Percentiles rank a stretch among this genome's conserved stretches.
These are phyloP conservation scores for Tinamus major DNA, from an alignment of 2,797 vertebrate species.

Conservation along the genomic window DNA sequence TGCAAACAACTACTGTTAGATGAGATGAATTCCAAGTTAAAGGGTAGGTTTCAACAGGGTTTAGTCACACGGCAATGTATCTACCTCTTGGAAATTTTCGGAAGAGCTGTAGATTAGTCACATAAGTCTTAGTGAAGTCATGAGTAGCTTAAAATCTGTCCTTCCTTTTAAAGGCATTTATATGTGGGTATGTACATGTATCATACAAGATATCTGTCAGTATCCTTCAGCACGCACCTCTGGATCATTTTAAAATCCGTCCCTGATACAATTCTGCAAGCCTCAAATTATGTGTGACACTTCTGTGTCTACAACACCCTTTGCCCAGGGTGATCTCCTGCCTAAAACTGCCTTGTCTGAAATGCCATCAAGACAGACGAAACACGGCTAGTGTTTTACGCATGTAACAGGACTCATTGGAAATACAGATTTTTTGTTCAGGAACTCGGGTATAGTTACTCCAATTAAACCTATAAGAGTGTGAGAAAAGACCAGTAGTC, in stretches of 20 bases:
- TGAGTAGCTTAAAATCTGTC: not conserved
- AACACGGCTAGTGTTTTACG: not conserved
- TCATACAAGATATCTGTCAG: not conserved
- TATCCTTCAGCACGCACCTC: not conserved
- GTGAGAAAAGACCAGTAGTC: not conserved
- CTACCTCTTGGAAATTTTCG: not conserved
- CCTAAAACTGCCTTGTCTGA: not conserved
- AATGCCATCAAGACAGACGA: not conserved
- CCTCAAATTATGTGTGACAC: not conserved
- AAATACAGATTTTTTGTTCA: not conserved
- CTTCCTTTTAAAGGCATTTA: not conserved
- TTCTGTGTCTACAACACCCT: not conserved
- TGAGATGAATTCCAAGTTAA: not conserved
- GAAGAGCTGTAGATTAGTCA: not conserved
- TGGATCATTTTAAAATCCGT: not conserved
- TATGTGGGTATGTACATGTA: not conserved
- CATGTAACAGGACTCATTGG: not conserved
- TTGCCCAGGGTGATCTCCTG: not conserved
- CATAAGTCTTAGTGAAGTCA: not conserved
- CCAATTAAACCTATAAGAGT: not conserved
- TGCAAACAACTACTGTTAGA: not conserved
- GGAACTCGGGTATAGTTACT: not conserved
- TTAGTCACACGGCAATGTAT: not conserved
- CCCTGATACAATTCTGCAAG: not conserved
- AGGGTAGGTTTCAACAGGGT: not conserved